These are phyloP conservation scores for Drosophila bocki DNA, from an alignment of 1,140 invertebrate species.

Conservation along the genomic window DNA sequence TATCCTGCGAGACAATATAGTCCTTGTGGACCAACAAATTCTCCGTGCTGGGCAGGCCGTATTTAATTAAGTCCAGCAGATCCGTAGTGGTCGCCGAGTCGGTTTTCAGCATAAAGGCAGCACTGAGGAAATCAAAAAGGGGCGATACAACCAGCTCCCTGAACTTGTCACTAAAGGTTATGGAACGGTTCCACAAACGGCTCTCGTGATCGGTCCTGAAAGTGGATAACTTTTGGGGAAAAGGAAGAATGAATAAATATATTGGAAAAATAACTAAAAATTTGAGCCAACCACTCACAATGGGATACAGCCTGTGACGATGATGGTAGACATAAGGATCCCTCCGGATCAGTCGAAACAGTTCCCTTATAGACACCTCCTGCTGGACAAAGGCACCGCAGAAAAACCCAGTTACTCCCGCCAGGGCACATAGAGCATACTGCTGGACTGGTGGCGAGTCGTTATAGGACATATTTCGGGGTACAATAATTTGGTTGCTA, in stretches of 20 bases:
- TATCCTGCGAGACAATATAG: conserved; percentile 67
- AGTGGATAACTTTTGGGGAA: conserved; percentile 46
- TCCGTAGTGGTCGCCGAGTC: conserved; percentile 18
- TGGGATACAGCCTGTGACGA: conserved; percentile 60
- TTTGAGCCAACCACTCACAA: conserved; percentile 35
- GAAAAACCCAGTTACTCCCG: conserved; percentile 57
- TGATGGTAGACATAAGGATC: conserved; percentile 63
- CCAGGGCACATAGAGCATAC: conserved; percentile 48
- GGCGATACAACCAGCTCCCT: conserved; percentile 41
- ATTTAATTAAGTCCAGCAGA: conserved; percentile 61
- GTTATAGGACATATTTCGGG: conserved; percentile 34
- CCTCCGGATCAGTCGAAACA: conserved; percentile 44
- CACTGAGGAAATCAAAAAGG: conserved; percentile 36
- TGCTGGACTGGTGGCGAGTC: conserved; percentile 45
- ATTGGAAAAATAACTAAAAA: background rate
- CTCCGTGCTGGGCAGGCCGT: conserved; percentile 59
- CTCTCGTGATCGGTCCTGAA: conserved; percentile 60
- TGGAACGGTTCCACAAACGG: conserved; percentile 52
- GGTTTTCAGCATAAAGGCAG: conserved; percentile 27
- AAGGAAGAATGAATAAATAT: background rate
- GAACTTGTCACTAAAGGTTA: conserved; percentile 35
- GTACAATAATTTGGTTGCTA: conserved; percentile 39
- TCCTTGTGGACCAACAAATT: conserved; percentile 65
- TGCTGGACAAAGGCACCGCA: conserved; percentile 66
- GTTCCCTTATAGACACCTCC: conserved; percentile 46